phyloP scores from a whole-genome alignment of 2,797 vertebrate genomes.

The Enteromius argenteus region DNA sequence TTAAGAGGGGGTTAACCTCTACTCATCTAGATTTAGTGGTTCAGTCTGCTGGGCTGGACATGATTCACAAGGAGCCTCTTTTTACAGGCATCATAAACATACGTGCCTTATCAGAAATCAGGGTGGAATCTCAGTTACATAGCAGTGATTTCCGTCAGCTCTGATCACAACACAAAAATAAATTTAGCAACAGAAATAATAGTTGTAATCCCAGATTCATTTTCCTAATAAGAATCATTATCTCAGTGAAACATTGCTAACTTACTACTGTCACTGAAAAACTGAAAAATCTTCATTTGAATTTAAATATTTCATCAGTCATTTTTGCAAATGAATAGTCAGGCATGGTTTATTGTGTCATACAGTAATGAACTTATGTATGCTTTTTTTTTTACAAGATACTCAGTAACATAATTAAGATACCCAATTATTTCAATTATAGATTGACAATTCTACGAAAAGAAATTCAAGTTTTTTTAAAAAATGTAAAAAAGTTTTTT shows the following conservation, averaged over 20 bases:
- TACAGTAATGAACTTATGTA: no score
- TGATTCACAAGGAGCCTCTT: slow-evolving; percentile 19
- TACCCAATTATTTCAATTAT: background rate
- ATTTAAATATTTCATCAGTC: background rate
- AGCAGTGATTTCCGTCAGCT: slow-evolving; percentile 45
- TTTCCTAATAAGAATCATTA: background rate
- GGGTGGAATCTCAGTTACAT: slow-evolving; percentile 41
- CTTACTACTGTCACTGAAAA: background rate
- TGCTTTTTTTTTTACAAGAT: slow-evolving; percentile 1
- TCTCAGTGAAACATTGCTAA: background rate
- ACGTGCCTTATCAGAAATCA: slow-evolving; percentile 36
- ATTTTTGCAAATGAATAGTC: background rate
- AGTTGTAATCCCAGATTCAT: background rate
- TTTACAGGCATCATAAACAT: slow-evolving; percentile 56
- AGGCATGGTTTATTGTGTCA: no score
- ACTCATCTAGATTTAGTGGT: slow-evolving; percentile 1
- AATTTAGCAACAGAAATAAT: slow-evolving; percentile 26
- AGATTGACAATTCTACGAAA: no score
- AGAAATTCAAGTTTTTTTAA: no score
- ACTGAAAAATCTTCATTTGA: background rate
- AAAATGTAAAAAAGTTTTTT: no score
- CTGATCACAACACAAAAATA: slow-evolving; percentile 14
- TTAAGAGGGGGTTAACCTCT: background rate
- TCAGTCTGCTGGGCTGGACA: background rate
- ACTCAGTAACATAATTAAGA: background rate